Evolutionary conservation across 2,888 invertebrate genomes (phyloP), one percentile per base, ranked within the genome.

Genomic region (Agriotes lineatus): DNA sequence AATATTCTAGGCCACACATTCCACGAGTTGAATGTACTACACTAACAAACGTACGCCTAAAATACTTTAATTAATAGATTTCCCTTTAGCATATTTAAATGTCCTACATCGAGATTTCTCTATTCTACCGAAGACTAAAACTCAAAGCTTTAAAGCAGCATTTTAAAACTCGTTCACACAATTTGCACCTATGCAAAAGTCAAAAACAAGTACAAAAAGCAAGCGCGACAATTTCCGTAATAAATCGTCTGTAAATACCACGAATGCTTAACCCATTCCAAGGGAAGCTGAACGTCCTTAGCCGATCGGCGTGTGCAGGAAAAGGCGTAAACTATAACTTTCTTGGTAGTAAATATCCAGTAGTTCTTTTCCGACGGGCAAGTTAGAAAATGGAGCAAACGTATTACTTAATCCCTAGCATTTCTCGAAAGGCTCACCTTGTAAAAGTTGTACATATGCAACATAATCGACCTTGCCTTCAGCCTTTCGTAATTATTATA

Each of bases 401-500:
- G 33, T 50, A 58, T 67, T 67, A 60, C 67, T 54, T 60, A 61
- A 67, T 60, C 61, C 60, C 37, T 44, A 42, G 35, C 54, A 67
- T 61, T 61, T 54, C 67, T 66, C 60, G 52, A 67, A 59, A 60
- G 60, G 50, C 37, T 67, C 57, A 62, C 67, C 67, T 67, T 67
- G 67, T 61, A 48, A 48, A 57, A 42, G 52, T 60, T 58, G 57
- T 62, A 62, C 22, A 37, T 57, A 52, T 62, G 62, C 57, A 57
- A 67, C 50, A 57, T 22, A 67, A 57, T 39, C 62, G 67, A 62
- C 67, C 67, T 67, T 67, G 67, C 62, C 67, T 62, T 18, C 48
- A 62, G 62, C 67, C 37, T 67, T 67, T 65, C 60, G 44, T 60
- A 67, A 67, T 67, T 62, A 61, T 59, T 65, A 52, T 45, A 67